Evolutionary conservation across 2,888 invertebrate species (phyloP).

Genomic region (Nemotelus nigrinus): DNA sequence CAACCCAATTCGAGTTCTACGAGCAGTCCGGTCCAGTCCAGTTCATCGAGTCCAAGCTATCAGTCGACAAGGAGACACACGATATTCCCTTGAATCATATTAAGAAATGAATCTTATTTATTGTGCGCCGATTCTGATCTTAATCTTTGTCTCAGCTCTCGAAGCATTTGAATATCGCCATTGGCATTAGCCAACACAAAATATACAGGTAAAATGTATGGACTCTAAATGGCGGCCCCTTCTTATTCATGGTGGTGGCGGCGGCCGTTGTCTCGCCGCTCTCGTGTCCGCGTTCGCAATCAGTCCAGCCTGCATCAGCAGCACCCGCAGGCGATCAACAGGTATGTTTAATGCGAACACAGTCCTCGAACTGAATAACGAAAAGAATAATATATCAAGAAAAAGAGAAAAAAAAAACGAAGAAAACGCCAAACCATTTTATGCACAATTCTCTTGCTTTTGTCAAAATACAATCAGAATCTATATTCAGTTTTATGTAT

Average conservation of each 20-base stretch:
- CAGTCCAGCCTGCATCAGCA: not conserved
- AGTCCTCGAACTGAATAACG: not conserved
- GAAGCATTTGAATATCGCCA: constrained; percentile 25
- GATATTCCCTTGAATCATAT: constrained; percentile 40
- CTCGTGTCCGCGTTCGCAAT: not conserved
- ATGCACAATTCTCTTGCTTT: constrained; percentile 2
- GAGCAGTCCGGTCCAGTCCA: not conserved
- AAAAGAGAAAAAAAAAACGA: not conserved
- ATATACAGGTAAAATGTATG: not conserved
- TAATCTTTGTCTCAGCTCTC: constrained; percentile 33
- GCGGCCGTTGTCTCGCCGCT: not conserved
- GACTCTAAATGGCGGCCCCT: not conserved
- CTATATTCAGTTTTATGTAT: not conserved
- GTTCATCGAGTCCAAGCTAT: too few relatives aligned
- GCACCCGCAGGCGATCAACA: constrained; percentile 8
- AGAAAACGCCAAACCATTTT: constrained; percentile 13
- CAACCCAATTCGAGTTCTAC: too few relatives aligned
- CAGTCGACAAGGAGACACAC: constrained; percentile 4
- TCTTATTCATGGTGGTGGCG: not conserved
- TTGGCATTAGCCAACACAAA: not conserved
- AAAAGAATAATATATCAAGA: too few relatives aligned
- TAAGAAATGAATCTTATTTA: constrained; percentile 44
- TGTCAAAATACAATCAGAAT: constrained; percentile 23
- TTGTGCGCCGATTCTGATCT: constrained; percentile 38
- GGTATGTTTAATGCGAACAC: not conserved